Evolutionary conservation across 2,888 invertebrate genomes (phyloP).

Genomic region (Gymnocheta viridis): DNA sequence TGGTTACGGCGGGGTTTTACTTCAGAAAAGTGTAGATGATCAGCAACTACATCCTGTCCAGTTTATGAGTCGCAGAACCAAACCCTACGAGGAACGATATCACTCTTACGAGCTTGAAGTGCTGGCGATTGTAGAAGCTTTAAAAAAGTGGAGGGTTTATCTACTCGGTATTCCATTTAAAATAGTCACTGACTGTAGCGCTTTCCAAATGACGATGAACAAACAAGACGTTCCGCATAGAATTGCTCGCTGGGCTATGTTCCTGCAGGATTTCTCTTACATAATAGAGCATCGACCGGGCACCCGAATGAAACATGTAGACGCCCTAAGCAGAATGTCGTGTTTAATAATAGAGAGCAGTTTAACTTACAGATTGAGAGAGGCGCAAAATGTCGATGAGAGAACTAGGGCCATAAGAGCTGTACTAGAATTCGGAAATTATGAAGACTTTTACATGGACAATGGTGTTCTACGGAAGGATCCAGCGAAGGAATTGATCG

Average conservation of each 20-base stretch:
- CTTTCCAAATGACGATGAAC: too few species aligned
- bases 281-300: slow-evolving; percentile 69
- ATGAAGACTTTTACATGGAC: slow-evolving; percentile 53
- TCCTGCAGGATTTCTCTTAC: slow-evolving; percentile 70
- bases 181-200: too few species aligned
- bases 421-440: not conserved
- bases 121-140: too few species aligned
- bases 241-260: slow-evolving; percentile 68
- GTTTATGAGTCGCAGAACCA: too few species aligned
- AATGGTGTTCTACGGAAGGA: slow-evolving; percentile 48
- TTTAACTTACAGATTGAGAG: slow-evolving; percentile 23
- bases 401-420: slow-evolving; percentile 43
- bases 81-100: too few species aligned
- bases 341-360: slow-evolving; percentile 43
- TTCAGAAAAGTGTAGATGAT: too few species aligned
- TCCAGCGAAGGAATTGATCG: slow-evolving; percentile 9
- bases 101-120: too few species aligned
- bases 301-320: slow-evolving; percentile 57
- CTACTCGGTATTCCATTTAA: too few species aligned
- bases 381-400: slow-evolving; percentile 28
- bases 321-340: slow-evolving; percentile 48
- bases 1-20: too few species aligned
- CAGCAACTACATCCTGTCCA: too few species aligned
- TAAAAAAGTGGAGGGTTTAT: too few species aligned
- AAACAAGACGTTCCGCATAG: too few species aligned